Evolutionary conservation across 2,797 vertebrate species (phyloP).

Genomic region (Clarias platycephalus): DNA sequence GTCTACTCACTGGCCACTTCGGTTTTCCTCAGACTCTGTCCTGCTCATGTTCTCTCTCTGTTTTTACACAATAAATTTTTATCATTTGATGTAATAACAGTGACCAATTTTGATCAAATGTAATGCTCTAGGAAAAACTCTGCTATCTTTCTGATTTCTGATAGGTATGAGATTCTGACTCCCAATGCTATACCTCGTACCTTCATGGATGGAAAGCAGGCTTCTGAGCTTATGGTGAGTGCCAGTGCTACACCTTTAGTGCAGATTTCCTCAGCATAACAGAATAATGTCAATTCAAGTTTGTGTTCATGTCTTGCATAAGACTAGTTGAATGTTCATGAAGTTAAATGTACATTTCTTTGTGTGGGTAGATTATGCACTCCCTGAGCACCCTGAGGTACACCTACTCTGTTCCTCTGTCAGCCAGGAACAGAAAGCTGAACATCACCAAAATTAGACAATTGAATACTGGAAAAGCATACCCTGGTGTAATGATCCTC

Average conservation of each 20-base stretch:
- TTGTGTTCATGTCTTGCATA: not conserved
- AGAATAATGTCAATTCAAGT: not conserved
- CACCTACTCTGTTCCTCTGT: not conserved
- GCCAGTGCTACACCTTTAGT: not conserved
- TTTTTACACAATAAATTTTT: not conserved
- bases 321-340: not conserved
- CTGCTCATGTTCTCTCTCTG: conserved; percentile 4
- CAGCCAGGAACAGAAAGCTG: too few relatives aligned
- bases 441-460: too few relatives aligned
- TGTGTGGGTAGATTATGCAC: not conserved
- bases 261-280: not conserved
- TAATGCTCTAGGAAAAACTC: not conserved
- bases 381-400: not conserved
- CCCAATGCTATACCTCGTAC: conserved; percentile 86
- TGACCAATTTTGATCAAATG: not conserved
- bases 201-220: conserved; percentile 91
- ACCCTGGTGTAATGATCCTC: too few relatives aligned
- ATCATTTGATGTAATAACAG: not conserved
- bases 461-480: too few relatives aligned
- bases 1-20: not conserved
- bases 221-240: conserved; percentile 85
- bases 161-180: conserved; percentile 83
- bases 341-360: not conserved
- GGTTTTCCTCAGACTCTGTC: not conserved
- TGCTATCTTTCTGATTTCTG: conserved; percentile 36